Base-by-base conservation (phyloP, 2,888 invertebrate species). In the Halocaridina rubra region DNA sequence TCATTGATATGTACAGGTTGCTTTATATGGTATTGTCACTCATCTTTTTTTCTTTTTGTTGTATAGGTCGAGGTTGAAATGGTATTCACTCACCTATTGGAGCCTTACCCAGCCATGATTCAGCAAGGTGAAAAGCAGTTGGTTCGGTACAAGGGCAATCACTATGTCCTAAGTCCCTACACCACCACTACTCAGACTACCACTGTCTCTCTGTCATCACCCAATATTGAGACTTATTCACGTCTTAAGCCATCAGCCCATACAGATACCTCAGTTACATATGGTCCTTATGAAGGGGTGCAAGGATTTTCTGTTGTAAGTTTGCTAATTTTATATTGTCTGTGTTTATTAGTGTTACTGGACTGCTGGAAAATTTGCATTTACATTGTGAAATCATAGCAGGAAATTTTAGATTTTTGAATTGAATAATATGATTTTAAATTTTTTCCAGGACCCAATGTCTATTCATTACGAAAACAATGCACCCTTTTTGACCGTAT, bases 381-480 rank as follows among this genome's bases (percentile, higher is more conserved):
- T n/a, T n/a, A n/a, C n/a, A n/a, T n/a, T n/a, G n/a, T n/a, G n/a
- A n/a, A n/a, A n/a, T n/a, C n/a, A n/a, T n/a, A n/a, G n/a, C n/a
- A n/a, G n/a, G n/a, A n/a, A n/a, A n/a, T n/a, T n/a, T n/a, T n/a
- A n/a, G n/a, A n/a, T n/a, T n/a, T n/a, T n/a, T n/a, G n/a, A n/a
- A n/a, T n/a, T n/a, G n/a, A n/a, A n/a, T n/a, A n/a, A n/a, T n/a
- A n/a, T n/a, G n/a, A n/a, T n/a, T 7, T 57, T 16, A 1, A 59
- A 61, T n/a, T 69, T 22, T 10, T 69, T 77, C 3, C 85, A 87
- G 87, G 88, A 88, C 67, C 27, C 88, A 8, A 88, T 98, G 89
- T 92, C 92, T 59, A 92, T 99, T 46, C 99, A 99, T 91, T 98
- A 95, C 90, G 99, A 98, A 91, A 99, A 98, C 91, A 98, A 98